Base-by-base conservation (phyloP, 2,797 vertebrate genomes). In the Leucoraja ocellata region DNA sequence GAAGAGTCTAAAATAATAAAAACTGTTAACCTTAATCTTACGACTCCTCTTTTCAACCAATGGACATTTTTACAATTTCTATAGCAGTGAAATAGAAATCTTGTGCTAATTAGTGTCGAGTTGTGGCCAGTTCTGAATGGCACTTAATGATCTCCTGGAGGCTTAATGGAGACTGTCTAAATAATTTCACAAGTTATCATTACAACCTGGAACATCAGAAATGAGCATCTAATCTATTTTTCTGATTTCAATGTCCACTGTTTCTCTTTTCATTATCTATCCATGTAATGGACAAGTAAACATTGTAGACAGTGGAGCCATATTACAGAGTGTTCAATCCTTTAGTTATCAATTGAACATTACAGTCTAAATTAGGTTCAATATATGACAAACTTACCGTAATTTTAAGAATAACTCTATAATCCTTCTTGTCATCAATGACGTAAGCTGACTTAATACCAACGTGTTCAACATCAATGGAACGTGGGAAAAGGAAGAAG, bases 401-500 rank as follows among this genome's bases (percentile, higher is more conserved):
- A 94, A 98, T 93, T n/a, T 96, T 95, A 94, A 98, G 96, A 0
- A 95, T 93, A 18, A 98, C 94, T 0, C 36, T 74, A 13, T 32
- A 1, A 0, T 79, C 0, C 0, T 94, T 93, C 46, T 74, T 93
- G 18, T 94, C 39, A 93, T 97, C 97, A 94, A 94, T 95, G 54
- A 98, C 94, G 0, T 95, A 94, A 76, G 97, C 97, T 0, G 97
- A 97, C 93, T 96, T 97, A 93, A 98, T 96, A 0, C 97, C 97
- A 0, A 96, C 95, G 0, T 97, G 96, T 1, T 96, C 95, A 92
- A 98, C 86, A 0, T 93, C 91, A 91, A 98, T 93, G 28, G 97
- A 97, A 94, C 97, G 97, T 0, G 98, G 98, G 94, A 98, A 98
- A 81, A 99, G 95, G 96, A 98, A 98, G 95, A 97, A 98, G 91